Conservation (phyloP, 2,797 vertebrate genomes). For the Ptychadena robeensis region DNA sequence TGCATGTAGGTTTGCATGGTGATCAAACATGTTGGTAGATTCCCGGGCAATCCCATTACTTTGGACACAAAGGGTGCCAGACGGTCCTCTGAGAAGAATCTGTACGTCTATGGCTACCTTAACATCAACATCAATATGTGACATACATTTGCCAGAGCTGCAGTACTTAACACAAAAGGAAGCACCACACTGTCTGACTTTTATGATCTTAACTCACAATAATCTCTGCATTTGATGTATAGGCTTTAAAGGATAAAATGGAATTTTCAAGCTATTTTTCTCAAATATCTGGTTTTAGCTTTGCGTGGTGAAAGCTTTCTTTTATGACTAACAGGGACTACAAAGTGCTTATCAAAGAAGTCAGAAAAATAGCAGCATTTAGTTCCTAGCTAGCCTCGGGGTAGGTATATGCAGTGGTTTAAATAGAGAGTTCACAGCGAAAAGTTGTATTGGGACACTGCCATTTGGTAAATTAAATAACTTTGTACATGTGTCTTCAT, state of each 20-base stretch:
- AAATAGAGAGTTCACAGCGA: too few species aligned
- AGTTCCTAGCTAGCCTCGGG: neutral
- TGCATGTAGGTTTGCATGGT: too few species aligned
- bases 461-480: too few species aligned
- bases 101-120: too few species aligned
- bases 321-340: neutral
- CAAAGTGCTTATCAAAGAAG: neutral
- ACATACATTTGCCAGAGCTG: neutral
- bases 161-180: neutral
- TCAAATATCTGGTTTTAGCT: neutral
- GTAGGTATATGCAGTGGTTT: too few species aligned
- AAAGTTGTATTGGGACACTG: too few species aligned
- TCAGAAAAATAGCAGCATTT: neutral
- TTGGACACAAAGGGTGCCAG: too few species aligned
- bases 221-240: constrained; percentile 36
- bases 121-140: neutral
- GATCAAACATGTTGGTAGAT: too few species aligned
- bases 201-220: constrained; percentile 1
- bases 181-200: neutral
- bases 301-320: neutral
- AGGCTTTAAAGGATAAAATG: constrained; percentile 16
- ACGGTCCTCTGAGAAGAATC: too few species aligned
- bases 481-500: too few species aligned
- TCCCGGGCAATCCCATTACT: too few species aligned
- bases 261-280: constrained; percentile 17